These are phyloP conservation scores for Andrena hattorfiana DNA, from an alignment of 2,888 invertebrate species.

Conservation along the genomic window DNA sequence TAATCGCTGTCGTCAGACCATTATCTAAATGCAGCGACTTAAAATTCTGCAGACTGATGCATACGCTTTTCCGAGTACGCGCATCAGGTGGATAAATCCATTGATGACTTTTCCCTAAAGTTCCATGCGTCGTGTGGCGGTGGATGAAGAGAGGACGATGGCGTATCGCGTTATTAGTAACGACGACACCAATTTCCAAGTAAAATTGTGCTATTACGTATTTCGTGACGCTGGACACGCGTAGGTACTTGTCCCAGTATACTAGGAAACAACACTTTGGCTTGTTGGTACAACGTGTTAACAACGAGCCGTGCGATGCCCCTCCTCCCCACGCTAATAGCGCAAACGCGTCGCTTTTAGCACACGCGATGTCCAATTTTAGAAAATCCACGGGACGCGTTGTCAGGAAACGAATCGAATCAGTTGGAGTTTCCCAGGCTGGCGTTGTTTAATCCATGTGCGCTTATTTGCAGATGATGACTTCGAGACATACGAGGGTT, in stretches of 20 bases:
- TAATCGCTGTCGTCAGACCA: no score
- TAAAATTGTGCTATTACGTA: not conserved
- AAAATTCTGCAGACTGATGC: no score
- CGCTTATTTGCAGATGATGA: no score
- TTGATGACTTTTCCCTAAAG: conserved; percentile 1
- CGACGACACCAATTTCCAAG: conserved; percentile 9
- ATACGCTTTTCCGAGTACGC: not conserved
- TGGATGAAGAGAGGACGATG: not conserved
- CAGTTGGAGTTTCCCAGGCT: not conserved
- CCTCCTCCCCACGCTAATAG: not conserved
- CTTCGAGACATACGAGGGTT: no score
- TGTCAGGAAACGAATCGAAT: not conserved
- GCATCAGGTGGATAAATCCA: not conserved
- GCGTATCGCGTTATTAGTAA: not conserved
- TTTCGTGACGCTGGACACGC: not conserved
- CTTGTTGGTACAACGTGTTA: conserved; percentile 25
- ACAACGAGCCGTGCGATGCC: not conserved
- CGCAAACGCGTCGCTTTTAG: not conserved
- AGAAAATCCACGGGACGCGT: not conserved
- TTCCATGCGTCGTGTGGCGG: not conserved
- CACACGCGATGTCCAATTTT: not conserved
- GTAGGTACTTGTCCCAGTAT: not conserved
- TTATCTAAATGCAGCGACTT: no score
- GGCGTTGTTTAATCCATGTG: no score
- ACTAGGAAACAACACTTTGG: not conserved